Conservation (phyloP, 2,113 vertebrate genomes). For the Etia nguti region DNA sequence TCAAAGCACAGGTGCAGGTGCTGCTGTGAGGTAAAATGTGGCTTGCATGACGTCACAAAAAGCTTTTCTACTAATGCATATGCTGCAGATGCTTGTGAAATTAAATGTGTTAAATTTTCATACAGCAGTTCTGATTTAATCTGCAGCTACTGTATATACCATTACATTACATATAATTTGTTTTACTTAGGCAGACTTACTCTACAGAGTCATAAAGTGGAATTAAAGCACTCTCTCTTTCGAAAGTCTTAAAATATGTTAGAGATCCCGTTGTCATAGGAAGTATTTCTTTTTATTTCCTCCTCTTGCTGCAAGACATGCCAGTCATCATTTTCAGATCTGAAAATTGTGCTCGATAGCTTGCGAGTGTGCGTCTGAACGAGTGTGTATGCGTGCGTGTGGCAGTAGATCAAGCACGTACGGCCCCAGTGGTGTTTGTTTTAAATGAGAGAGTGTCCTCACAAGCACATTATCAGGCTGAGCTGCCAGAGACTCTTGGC, state of each 20-base stretch:
- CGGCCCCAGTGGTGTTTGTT: constrained; percentile 50
- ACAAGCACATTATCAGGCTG: constrained; percentile 47
- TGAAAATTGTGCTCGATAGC: background rate
- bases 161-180: background rate
- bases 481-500: constrained; percentile 43
- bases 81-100: background rate
- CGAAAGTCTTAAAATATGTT: background rate
- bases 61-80: background rate
- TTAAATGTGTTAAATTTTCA: background rate
- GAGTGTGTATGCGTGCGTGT: background rate
- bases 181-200: background rate
- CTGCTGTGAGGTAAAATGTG: background rate
- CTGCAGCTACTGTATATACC: background rate
- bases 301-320: background rate
- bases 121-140: background rate
- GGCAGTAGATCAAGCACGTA: constrained; percentile 25
- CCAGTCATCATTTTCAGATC: background rate
- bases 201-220: background rate
- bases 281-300: background rate
- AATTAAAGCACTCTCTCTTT: background rate
- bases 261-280: background rate
- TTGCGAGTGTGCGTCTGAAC: background rate
- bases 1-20: background rate
- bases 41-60: background rate
- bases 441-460: constrained; percentile 51